phyloP scores from a whole-genome alignment of 2,113 vertebrate genomes.

The Osmerus mordax region DNA sequence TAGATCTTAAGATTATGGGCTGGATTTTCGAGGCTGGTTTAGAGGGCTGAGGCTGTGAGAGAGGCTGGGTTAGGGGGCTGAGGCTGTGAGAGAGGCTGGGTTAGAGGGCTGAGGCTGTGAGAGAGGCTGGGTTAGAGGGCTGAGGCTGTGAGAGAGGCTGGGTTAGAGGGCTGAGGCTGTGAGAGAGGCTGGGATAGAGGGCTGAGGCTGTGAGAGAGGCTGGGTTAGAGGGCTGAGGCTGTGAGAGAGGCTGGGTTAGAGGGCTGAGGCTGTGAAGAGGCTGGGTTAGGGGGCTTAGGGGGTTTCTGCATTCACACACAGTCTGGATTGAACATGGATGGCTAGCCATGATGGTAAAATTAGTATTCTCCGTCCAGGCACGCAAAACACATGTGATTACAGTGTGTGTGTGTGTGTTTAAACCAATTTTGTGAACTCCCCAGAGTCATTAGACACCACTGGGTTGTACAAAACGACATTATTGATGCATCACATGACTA shows the following conservation, averaged over 20 bases:
- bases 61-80: background rate
- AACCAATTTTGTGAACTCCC: constrained; percentile 21
- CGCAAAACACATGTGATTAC: background rate
- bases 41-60: constrained; percentile 2
- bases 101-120: too few species aligned
- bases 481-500: constrained; percentile 28
- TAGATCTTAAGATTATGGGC: too few species aligned
- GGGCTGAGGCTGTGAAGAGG: too few species aligned
- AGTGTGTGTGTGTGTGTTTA: constrained; percentile 19
- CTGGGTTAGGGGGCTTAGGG: constrained; percentile 6
- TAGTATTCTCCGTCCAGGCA: constrained; percentile 10
- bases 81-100: background rate
- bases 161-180: too few species aligned
- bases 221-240: background rate
- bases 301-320: constrained; percentile 16
- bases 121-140: too few species aligned
- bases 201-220: too few species aligned
- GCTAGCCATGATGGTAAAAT: constrained; percentile 22
- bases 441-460: background rate
- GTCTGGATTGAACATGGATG: constrained; percentile 6
- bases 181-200: too few species aligned
- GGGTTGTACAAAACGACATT: constrained; percentile 18
- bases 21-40: background rate
- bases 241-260: background rate
- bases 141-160: too few species aligned